These are phyloP conservation scores for Eospalax fontanierii DNA, from an alignment of 2,797 vertebrate species.

Conservation along the genomic window DNA sequence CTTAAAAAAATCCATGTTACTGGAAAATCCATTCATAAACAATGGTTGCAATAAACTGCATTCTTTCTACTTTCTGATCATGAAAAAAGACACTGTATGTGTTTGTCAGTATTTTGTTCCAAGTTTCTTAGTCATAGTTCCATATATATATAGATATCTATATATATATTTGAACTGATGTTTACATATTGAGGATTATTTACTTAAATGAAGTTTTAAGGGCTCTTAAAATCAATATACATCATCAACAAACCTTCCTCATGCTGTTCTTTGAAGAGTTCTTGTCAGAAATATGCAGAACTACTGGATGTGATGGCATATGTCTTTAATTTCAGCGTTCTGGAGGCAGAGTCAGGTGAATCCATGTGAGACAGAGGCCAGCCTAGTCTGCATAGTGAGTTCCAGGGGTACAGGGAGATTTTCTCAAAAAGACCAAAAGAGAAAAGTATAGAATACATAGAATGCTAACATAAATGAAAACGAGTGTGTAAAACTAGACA, in stretches of 20 bases:
- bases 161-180: background rate
- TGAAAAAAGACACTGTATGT: background rate
- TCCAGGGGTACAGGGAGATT: no score
- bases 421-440: no score
- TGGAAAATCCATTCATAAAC: slow-evolving; percentile 34
- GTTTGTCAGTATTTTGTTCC: slow-evolving; percentile 12
- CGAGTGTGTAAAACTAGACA: slow-evolving; percentile 2
- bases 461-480: background rate
- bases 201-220: slow-evolving; percentile 24
- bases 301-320: no score
- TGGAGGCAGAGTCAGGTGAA: no score
- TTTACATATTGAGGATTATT: slow-evolving; percentile 43
- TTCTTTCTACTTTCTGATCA: background rate
- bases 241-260: background rate
- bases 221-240: background rate
- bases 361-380: no score
- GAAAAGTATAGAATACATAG: no score
- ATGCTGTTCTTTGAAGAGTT: slow-evolving; percentile 25
- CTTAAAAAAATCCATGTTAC: background rate
- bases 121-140: slow-evolving; percentile 18
- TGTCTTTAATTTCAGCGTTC: no score
- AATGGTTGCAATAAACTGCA: background rate
- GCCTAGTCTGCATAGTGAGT: no score
- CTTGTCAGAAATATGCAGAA: background rate
- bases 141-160: no score